Percentiles rank a stretch among this genome's conserved stretches.
These are phyloP conservation scores for Apodemus speciosus DNA, from an alignment of 2,113 vertebrate genomes.

Conservation along the genomic window DNA sequence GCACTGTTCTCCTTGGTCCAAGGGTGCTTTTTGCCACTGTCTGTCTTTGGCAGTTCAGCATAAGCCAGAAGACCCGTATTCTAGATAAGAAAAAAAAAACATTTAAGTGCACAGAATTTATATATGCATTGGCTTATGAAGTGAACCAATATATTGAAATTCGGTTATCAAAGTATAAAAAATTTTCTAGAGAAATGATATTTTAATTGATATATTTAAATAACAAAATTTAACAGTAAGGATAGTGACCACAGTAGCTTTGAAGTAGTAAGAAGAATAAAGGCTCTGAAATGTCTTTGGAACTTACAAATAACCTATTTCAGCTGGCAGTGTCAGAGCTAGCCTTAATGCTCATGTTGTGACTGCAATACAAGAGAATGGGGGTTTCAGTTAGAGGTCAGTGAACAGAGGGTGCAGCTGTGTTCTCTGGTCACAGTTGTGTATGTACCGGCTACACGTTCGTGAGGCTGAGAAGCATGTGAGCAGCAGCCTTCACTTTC, in stretches of 20 bases:
- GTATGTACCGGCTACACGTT: neutral
- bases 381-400: neutral
- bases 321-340: too few species aligned
- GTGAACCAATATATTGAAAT: constrained; percentile 21
- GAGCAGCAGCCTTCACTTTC: neutral
- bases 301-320: neutral
- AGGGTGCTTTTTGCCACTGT: neutral
- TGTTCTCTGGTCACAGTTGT: neutral
- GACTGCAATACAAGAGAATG: neutral
- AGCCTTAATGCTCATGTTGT: neutral
- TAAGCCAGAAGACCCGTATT: neutral
- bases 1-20: neutral
- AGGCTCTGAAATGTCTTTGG: neutral
- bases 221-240: neutral
- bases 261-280: neutral
- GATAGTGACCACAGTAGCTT: neutral
- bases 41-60: neutral
- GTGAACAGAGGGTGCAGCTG: neutral
- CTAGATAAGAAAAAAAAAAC: neutral
- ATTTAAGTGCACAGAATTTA: neutral
- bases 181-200: neutral
- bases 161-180: neutral
- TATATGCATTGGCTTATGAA: neutral
- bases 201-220: neutral
- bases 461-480: neutral